phyloP scores from a whole-genome alignment of 2,113 vertebrate genomes.

The Halcyon senegalensis region DNA sequence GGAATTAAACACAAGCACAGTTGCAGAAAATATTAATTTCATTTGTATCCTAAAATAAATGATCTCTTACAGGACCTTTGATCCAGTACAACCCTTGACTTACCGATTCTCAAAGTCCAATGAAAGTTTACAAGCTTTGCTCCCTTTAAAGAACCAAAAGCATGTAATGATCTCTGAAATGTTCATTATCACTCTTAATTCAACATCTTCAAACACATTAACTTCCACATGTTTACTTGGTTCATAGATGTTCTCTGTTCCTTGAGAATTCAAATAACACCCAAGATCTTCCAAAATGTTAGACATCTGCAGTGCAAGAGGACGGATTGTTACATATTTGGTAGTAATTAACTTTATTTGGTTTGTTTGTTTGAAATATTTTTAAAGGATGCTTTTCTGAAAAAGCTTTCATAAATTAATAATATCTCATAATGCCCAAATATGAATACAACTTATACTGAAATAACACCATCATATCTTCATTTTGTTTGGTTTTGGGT shows the following conservation, averaged over 20 bases:
- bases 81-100: not conserved
- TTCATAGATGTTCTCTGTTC: constrained; percentile 27
- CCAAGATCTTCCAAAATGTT: constrained; percentile 36
- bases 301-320: constrained; percentile 15
- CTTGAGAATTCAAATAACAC: constrained; percentile 49
- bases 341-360: not conserved
- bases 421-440: not conserved
- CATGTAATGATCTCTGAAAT: constrained; percentile 56
- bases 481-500: not conserved
- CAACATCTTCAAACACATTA: constrained; percentile 57
- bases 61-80: not conserved
- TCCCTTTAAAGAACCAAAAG: constrained; percentile 58
- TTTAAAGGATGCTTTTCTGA: not conserved
- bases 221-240: constrained; percentile 49
- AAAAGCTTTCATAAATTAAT: not conserved
- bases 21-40: not conserved
- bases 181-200: constrained; percentile 61
- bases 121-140: constrained; percentile 27
- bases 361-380: too few species aligned
- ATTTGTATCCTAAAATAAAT: not conserved
- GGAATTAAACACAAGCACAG: not conserved
- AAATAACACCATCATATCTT: not conserved
- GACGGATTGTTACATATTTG: not conserved
- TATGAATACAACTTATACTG: not conserved
- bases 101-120: constrained; percentile 36